These are phyloP conservation scores for Malthinus seriepunctatus DNA, from an alignment of 2,888 invertebrate species.

Conservation along the genomic window DNA sequence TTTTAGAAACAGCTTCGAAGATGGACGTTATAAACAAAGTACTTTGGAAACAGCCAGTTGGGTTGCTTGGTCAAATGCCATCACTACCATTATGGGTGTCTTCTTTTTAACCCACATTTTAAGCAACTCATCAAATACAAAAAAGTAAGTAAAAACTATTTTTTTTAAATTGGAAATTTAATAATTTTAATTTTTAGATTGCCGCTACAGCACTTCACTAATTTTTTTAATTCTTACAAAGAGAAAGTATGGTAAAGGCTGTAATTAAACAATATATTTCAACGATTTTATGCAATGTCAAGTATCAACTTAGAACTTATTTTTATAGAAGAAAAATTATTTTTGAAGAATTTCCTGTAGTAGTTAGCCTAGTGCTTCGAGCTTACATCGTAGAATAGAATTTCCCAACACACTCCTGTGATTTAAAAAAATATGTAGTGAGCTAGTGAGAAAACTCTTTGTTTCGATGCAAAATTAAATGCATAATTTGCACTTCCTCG, in stretches of 20 bases:
- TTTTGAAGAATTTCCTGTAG: constrained; percentile 2
- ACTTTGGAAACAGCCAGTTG: too few species aligned
- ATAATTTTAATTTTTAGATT: neutral
- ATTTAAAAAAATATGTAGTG: neutral
- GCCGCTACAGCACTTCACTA: neutral
- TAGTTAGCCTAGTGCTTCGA: too few species aligned
- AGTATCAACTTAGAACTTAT: neutral
- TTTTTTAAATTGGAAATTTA: neutral
- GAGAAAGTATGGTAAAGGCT: constrained; percentile 1
- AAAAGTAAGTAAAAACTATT: neutral
- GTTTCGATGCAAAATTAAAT: too few species aligned
- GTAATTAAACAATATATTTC: neutral
- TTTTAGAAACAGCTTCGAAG: too few species aligned
- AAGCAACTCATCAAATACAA: neutral
- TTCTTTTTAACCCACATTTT: neutral
- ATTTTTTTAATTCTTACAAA: neutral
- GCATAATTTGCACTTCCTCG: too few species aligned
- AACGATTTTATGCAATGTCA: too few species aligned
- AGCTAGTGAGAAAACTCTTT: neutral
- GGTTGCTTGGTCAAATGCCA: neutral
- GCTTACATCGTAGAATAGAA: too few species aligned
- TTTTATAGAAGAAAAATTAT: constrained; percentile 1
- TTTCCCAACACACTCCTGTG: too few species aligned
- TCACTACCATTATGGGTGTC: neutral
- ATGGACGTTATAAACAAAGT: too few species aligned